Conservation (phyloP, 2,113 vertebrate species). For the Galeopterus variegatus region DNA sequence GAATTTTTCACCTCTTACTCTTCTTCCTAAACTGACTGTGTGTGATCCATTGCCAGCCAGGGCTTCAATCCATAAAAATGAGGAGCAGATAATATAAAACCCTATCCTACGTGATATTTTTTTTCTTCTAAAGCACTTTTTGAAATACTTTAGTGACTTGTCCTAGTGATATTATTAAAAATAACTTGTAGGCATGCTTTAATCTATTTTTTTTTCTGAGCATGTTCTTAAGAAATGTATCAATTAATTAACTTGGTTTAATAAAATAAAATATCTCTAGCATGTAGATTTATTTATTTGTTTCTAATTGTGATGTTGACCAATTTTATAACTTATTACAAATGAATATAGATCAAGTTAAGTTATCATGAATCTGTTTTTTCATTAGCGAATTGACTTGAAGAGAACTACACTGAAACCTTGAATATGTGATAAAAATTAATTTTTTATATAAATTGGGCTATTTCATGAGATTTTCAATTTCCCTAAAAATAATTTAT, state of each 20-base stretch:
- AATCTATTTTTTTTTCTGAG: slow-evolving; percentile 28
- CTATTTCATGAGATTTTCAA: slow-evolving; percentile 64
- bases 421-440: slow-evolving; percentile 50
- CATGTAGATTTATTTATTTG: slow-evolving; percentile 43
- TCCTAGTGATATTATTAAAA: not conserved
- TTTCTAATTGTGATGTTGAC: slow-evolving; percentile 26
- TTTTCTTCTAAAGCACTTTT: not conserved
- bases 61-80: slow-evolving; percentile 52
- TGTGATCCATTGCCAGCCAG: not conserved
- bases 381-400: slow-evolving; percentile 65
- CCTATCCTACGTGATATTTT: not conserved
- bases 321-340: slow-evolving; percentile 62
- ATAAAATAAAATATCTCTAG: slow-evolving; percentile 23
- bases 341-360: slow-evolving; percentile 75
- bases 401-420: slow-evolving; percentile 71
- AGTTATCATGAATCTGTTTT: slow-evolving; percentile 67
- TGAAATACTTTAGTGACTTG: not conserved
- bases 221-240: slow-evolving; percentile 19
- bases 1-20: not conserved
- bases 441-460: slow-evolving; percentile 66
- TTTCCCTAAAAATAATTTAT: slow-evolving; percentile 63
- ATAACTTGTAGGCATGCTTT: not conserved
- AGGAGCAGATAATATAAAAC: not conserved
- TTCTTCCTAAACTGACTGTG: slow-evolving; percentile 45
- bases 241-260: not conserved